These are phyloP conservation scores for Paralichthys olivaceus DNA, from an alignment of 2,113 vertebrate species.

Conservation along the genomic window DNA sequence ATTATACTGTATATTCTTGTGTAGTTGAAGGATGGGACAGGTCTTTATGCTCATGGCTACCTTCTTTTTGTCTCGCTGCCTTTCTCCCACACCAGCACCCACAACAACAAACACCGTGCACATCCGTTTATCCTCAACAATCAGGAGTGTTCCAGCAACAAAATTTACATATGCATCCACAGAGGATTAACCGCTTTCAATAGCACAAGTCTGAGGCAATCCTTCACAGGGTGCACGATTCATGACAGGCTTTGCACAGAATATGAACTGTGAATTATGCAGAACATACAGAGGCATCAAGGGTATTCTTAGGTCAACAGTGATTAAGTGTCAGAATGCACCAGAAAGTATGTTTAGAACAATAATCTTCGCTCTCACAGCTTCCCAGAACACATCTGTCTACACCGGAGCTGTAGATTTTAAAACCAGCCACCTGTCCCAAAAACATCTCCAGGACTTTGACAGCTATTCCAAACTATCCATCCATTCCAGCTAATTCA, in stretches of 20 bases:
- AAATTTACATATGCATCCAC: conserved; percentile 70
- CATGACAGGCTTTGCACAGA: conserved; percentile 55
- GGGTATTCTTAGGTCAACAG: conserved; percentile 63
- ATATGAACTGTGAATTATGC: conserved; percentile 59
- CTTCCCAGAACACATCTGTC: not conserved
- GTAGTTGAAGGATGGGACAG: conserved; percentile 35
- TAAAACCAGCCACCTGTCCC: conserved; percentile 42
- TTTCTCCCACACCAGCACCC: conserved; percentile 52
- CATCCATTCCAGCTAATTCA: not conserved
- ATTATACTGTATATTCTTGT: conserved; percentile 40
- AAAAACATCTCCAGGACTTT: conserved; percentile 7
- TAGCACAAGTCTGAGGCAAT: conserved; percentile 55
- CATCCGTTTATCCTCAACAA: conserved; percentile 59
- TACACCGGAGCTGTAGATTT: not conserved
- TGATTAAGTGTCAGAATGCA: conserved; percentile 58
- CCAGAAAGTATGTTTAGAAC: conserved; percentile 44
- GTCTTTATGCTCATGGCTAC: conserved; percentile 35
- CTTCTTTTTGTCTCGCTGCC: conserved; percentile 15
- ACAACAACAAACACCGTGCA: conserved; percentile 49
- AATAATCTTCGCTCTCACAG: conserved; percentile 32
- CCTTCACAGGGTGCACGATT: conserved; percentile 48
- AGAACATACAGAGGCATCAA: conserved; percentile 57
- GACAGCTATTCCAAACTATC: conserved; percentile 30
- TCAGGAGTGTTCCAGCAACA: conserved; percentile 40
- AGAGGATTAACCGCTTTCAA: conserved; percentile 67